phyloP scores from a whole-genome alignment of 2,113 vertebrate species.

The Eublepharis macularius region DNA sequence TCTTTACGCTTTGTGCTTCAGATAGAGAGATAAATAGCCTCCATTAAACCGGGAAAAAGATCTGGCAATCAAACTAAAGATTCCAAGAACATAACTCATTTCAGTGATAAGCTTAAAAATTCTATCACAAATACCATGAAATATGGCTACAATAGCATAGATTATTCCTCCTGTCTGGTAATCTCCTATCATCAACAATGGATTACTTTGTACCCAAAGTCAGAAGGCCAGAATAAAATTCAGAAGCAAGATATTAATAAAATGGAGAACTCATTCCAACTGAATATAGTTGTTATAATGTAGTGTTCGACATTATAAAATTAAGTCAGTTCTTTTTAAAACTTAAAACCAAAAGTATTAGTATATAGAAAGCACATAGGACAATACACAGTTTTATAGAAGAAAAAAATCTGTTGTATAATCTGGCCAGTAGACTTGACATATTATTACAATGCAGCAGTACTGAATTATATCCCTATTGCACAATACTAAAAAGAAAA shows the following conservation, averaged over 20 bases:
- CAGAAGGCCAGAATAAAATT: conserved; percentile 54
- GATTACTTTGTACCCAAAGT: conserved; percentile 51
- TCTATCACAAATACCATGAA: conserved; percentile 46
- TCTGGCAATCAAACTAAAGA: conserved; percentile 6
- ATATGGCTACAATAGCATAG: conserved; percentile 38
- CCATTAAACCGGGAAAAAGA: conserved; percentile 36
- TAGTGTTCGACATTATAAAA: conserved; percentile 39
- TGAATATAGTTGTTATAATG: conserved; percentile 54
- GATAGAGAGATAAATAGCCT: conserved; percentile 42
- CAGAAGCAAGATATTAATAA: conserved; percentile 47
- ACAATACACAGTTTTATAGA: conserved; percentile 17
- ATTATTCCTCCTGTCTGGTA: conserved; percentile 41
- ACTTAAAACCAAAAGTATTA: conserved; percentile 30
- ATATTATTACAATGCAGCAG: conserved; percentile 31
- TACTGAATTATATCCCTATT: conserved; percentile 37
- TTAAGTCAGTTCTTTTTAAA: conserved; percentile 30
- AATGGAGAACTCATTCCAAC: conserved; percentile 4
- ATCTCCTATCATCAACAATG: conserved; percentile 37
- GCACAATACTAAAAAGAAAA: conserved; percentile 27
- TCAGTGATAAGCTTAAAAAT: conserved; percentile 54
- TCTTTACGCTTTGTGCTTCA: conserved; percentile 59
- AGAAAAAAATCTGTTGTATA: conserved; percentile 33
- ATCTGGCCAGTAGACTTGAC: conserved; percentile 23
- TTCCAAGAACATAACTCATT: conserved; percentile 45
- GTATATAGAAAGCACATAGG: conserved; percentile 27